Base-by-base conservation (phyloP, 2,888 invertebrate species). In the Tanypteryx hageni region DNA sequence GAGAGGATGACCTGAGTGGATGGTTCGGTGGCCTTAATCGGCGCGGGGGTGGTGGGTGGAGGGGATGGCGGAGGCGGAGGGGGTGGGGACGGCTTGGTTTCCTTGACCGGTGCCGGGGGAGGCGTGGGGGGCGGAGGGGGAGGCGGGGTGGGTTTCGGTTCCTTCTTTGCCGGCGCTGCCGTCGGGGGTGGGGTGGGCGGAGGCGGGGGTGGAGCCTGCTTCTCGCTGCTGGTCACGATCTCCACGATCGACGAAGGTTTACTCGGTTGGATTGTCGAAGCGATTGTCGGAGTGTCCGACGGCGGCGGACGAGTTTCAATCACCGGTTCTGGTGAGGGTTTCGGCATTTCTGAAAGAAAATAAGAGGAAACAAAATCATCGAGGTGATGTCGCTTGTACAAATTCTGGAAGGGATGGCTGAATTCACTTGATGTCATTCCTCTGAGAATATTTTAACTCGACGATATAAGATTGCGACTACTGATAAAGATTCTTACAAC, bases 221-320 rank as follows among this genome's bases (percentile, higher is more conserved):
- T 91, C 92, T 93, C 18, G 64, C 91, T 92, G 93, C 93, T 92
- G 95, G 95, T 0, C 94, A 93, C 22, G 94, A 93, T 94, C 95
- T 96, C 10, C 95, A 95, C 61, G n/a, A 83, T 31, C 27, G 92
- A 59, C 14, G 92, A 81, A 0, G 95, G 94, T 94, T 95, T 95
- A 92, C 95, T 95, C 0, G 96, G 96, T 93, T 95, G 95, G 93
- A 95, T 96, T 92, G 94, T 94, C 31, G 89, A 31, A n/a, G 56
- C 68, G 10, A 27, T 10, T 0, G 58, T 5, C 44, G 93, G 85
- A 91, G 93, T 92, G n/a, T 93, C 89, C 11, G 93, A 91, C 22
- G 92, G 83, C 31, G 93, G 84, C 9, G 94, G 94, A 76, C 93
- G 93, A 0, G 94, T 94, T 92, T 94, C 94, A 61, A 94, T 94